Evolutionary conservation across 2,113 vertebrate species (phyloP).

Genomic region (Hypanus sabinus): DNA sequence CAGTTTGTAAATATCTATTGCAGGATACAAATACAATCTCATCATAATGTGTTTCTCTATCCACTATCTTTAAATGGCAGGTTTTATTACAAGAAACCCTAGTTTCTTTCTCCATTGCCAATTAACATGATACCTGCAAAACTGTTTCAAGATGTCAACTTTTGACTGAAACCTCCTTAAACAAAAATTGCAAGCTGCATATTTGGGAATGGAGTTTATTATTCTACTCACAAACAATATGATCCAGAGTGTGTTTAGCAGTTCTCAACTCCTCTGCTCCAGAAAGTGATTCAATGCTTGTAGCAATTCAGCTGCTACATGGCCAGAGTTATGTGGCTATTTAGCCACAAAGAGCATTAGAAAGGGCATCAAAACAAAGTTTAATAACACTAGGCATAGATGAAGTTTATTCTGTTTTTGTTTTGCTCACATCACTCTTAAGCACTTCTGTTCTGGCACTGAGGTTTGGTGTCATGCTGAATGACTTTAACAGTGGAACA

Average conservation of each 20-base stretch:
- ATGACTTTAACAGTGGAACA: background rate
- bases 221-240: background rate
- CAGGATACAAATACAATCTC: background rate
- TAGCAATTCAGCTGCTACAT: background rate
- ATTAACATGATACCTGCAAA: background rate
- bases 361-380: background rate
- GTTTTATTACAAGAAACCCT: too few species aligned
- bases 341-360: background rate
- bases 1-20: background rate
- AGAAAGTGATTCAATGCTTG: background rate
- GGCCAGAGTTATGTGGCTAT: background rate
- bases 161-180: background rate
- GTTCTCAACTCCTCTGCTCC: background rate
- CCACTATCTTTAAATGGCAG: too few species aligned
- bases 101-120: background rate
- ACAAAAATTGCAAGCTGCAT: background rate
- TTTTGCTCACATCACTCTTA: background rate
- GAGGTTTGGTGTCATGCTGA: background rate
- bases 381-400: conserved; percentile 14
- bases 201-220: background rate
- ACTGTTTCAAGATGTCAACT: background rate
- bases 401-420: background rate
- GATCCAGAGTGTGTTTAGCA: background rate
- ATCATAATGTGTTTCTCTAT: background rate
- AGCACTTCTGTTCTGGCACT: background rate